Evolutionary conservation across 53 echinoderm and acorn worm genomes (phyloP).

Genomic region (Echinometra lucunter): DNA sequence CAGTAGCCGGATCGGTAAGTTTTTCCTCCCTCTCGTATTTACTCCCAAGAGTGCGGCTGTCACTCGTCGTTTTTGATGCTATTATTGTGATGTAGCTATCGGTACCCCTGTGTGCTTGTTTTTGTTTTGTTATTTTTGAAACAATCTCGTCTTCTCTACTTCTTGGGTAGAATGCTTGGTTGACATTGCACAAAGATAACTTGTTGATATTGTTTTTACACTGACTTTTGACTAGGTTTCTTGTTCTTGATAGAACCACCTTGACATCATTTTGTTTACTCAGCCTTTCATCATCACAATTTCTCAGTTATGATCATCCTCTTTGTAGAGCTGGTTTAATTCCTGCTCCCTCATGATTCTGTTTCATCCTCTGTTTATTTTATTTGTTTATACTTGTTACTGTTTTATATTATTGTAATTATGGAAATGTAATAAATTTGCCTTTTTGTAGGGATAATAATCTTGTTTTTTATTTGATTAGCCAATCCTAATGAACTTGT

Average conservation of each 20-base stretch:
- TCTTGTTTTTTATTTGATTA: background rate
- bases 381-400: background rate
- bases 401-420: background rate
- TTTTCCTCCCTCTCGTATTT: background rate
- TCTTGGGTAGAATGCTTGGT: background rate
- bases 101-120: background rate
- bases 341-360: too few relatives aligned
- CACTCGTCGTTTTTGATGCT: slow-evolving; percentile 25
- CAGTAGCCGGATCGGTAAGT: slow-evolving; percentile 19
- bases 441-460: background rate
- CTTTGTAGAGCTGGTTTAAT: background rate
- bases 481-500: background rate
- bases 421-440: background rate
- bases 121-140: slow-evolving; percentile 1
- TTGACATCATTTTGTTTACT: background rate
- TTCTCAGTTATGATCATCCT: background rate
- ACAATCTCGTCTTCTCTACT: background rate
- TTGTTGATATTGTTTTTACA: background rate
- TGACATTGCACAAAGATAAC: background rate
- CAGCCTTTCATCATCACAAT: background rate
- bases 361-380: background rate
- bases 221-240: background rate
- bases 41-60: slow-evolving; percentile 21
- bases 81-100: background rate
- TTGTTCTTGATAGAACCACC: background rate